Conservation (phyloP, 2,888 invertebrate genomes). For the Helleia helle region DNA sequence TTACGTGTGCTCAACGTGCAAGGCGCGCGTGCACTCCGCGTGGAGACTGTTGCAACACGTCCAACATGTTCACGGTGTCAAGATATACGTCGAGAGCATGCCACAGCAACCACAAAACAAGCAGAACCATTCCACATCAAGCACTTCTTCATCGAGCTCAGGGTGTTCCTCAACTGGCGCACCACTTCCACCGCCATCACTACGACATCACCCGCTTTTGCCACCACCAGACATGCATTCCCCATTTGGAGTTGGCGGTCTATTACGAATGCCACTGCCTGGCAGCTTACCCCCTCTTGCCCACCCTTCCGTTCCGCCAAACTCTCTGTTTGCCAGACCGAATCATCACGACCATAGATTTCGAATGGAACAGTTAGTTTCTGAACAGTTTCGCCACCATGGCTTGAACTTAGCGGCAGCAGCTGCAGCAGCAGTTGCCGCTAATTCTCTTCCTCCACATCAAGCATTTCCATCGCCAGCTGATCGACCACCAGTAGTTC, state of each 20-base stretch:
- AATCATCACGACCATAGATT: constrained; percentile 85
- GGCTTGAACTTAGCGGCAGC: constrained; percentile 85
- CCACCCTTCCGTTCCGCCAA: constrained; percentile 81
- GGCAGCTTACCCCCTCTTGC: constrained; percentile 75
- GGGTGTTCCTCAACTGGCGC: constrained; percentile 69
- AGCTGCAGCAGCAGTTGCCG: constrained; percentile 80
- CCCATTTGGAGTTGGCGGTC: constrained; percentile 81
- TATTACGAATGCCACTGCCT: constrained; percentile 84
- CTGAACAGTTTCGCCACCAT: constrained; percentile 87
- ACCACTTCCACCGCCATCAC: constrained; percentile 74
- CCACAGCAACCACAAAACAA: constrained; percentile 54
- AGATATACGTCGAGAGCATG: constrained; percentile 87
- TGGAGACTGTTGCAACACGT: constrained; percentile 97
- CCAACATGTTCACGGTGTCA: constrained; percentile 94
- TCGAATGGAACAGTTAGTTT: constrained; percentile 88
- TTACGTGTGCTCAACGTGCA: constrained; percentile 95
- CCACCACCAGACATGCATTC: constrained; percentile 84
- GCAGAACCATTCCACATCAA: constrained; percentile 74
- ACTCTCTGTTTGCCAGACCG: constrained; percentile 84
- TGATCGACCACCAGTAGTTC: constrained; percentile 70
- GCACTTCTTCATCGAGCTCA: constrained; percentile 73
- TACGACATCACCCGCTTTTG: constrained; percentile 79
- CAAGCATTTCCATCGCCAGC: constrained; percentile 76
- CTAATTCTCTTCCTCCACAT: constrained; percentile 76
- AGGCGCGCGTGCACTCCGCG: constrained; percentile 92